A percentile compares a stretch with the other conserved stretches of the same genome.
Evolutionary conservation across 2,888 invertebrate genomes (phyloP).

Genomic region (Disparrhopalites patrizii): DNA sequence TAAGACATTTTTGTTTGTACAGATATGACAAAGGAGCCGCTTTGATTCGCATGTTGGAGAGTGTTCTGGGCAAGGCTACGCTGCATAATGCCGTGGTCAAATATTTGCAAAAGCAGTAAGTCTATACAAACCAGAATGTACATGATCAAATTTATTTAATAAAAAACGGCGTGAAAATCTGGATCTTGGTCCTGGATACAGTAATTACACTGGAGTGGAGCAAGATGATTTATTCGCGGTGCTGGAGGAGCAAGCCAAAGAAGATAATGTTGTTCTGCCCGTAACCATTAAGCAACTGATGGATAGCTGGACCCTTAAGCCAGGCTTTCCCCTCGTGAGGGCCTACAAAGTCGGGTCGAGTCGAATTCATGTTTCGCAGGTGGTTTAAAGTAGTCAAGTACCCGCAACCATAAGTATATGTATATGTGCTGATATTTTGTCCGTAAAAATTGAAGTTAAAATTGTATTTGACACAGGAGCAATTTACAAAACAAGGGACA

Average conservation of each 20-base stretch:
- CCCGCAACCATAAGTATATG: too few relatives aligned
- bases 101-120: slow-evolving; percentile 9
- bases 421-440: too few relatives aligned
- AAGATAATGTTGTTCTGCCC: background rate
- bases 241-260: background rate
- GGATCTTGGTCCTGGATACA: too few relatives aligned
- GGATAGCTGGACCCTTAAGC: slow-evolving; percentile 47
- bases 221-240: slow-evolving; percentile 23
- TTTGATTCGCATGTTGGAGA: slow-evolving; percentile 19
- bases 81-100: background rate
- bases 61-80: background rate
- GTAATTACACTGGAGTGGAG: slow-evolving; percentile 18
- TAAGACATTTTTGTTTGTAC: background rate
- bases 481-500: background rate
- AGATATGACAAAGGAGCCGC: slow-evolving; percentile 61
- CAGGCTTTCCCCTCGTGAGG: slow-evolving; percentile 42
- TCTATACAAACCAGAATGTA: too few relatives aligned
- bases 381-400: too few relatives aligned
- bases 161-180: too few relatives aligned
- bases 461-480: background rate
- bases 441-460: too few relatives aligned
- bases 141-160: too few relatives aligned
- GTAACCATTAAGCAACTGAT: slow-evolving; percentile 44
- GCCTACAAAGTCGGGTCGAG: slow-evolving; percentile 30
- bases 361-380: slow-evolving; percentile 39